phyloP scores from a whole-genome alignment of 2,888 invertebrate genomes.

The Hypselothyrea guttata region DNA sequence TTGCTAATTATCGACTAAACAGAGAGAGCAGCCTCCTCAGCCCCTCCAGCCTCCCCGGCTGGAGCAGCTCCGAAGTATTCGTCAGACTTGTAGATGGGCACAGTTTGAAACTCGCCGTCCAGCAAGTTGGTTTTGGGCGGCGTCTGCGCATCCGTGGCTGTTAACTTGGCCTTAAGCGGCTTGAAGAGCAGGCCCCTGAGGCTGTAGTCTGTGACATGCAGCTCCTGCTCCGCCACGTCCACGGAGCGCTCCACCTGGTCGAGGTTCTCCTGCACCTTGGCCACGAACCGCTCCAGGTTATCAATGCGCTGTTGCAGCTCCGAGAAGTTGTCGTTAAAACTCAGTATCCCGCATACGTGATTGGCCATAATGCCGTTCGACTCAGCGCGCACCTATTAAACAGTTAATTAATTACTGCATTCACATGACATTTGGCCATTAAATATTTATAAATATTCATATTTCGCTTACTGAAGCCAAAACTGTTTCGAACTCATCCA shows the following conservation, averaged over 20 bases:
- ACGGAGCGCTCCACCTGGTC: conserved; percentile 84
- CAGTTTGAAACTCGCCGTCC: conserved; percentile 77
- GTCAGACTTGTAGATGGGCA: conserved; percentile 79
- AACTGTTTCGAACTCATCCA: conserved; percentile 86
- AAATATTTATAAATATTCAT: not conserved
- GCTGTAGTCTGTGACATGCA: conserved; percentile 85
- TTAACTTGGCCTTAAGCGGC: conserved; percentile 83
- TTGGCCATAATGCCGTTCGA: conserved; percentile 78
- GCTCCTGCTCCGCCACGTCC: conserved; percentile 85
- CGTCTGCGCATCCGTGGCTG: conserved; percentile 26
- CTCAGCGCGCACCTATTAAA: conserved; percentile 77
- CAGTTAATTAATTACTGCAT: not conserved
- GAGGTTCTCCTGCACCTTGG: conserved; percentile 84
- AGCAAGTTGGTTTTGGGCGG: conserved; percentile 60
- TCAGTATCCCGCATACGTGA: conserved; percentile 84
- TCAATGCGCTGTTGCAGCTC: conserved; percentile 84
- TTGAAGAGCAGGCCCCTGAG: conserved; percentile 84
- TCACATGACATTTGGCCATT: not conserved
- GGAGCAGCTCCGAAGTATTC: conserved; percentile 73
- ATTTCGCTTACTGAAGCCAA: conserved; percentile 82
- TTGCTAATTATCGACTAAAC: conserved; percentile 27
- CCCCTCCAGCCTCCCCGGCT: not conserved
- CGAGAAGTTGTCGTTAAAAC: conserved; percentile 84
- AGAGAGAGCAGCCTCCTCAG: conserved; percentile 2
- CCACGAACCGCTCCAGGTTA: conserved; percentile 84